Evolutionary conservation across 2,888 invertebrate species (phyloP).

Genomic region (Ryuthela nishihirai): DNA sequence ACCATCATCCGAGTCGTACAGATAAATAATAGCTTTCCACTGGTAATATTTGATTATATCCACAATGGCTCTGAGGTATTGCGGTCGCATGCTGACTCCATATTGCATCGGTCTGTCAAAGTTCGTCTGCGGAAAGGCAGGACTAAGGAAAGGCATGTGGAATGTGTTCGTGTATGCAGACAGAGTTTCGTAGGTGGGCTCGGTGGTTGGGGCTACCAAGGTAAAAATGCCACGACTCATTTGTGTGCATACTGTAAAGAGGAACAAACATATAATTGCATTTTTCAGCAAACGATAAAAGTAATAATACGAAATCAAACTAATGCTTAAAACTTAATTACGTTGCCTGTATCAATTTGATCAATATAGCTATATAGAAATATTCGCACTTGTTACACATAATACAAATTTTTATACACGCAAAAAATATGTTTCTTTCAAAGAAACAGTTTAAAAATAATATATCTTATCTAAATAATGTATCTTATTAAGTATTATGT

Average conservation of each 20-base stretch:
- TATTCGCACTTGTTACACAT: too few relatives aligned
- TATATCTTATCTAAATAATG: too few relatives aligned
- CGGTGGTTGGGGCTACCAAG: slow-evolving; percentile 85
- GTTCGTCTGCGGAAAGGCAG: slow-evolving; percentile 33
- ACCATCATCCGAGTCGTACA: slow-evolving; percentile 90
- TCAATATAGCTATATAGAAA: too few relatives aligned
- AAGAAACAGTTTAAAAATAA: too few relatives aligned
- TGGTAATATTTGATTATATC: slow-evolving; percentile 90
- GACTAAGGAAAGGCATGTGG: slow-evolving; percentile 55
- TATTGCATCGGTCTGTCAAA: slow-evolving; percentile 30
- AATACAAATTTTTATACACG: too few relatives aligned
- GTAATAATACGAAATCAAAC: too few relatives aligned
- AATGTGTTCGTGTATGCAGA: slow-evolving; percentile 93
- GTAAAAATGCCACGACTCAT: slow-evolving; percentile 84
- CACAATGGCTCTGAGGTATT: slow-evolving; percentile 91
- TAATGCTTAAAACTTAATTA: too few relatives aligned
- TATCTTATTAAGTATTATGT: too few relatives aligned
- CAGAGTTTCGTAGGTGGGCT: slow-evolving; percentile 89
- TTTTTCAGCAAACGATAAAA: too few relatives aligned
- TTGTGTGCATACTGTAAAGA: slow-evolving; percentile 76
- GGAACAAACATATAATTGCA: too few relatives aligned
- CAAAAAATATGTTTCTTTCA: too few relatives aligned
- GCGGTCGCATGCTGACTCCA: slow-evolving; percentile 69
- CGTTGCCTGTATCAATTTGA: too few relatives aligned
- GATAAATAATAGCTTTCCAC: slow-evolving; percentile 82